Base-by-base conservation (phyloP, 2,113 vertebrate species). In the Halcyon senegalensis region DNA sequence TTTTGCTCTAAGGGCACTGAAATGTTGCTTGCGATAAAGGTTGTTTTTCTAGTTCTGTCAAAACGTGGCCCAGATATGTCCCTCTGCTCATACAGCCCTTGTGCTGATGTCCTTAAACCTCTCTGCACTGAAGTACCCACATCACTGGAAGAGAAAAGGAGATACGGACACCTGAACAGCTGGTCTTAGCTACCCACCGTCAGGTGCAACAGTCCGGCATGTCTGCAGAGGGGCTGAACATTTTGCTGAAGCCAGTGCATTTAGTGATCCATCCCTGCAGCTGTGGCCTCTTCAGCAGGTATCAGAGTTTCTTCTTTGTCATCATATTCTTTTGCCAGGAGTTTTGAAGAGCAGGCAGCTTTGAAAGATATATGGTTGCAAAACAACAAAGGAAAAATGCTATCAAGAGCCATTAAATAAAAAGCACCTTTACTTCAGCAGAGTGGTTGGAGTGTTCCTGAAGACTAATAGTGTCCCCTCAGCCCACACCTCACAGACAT, bases 121-220 rank as follows among this genome's bases (percentile, higher is more conserved):
- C 30, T 62, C 41, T 64, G 63, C 56, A 21, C 37, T 50, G 43
- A 46, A 63, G 37, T 60, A 6, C 74, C n/a, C 58, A 79, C 62
- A 17, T 67, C 66, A 4, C 58, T 79, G 48, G 46, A 55, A 74
- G 66, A 82, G 74, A 31, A 69, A 63, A 63, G 58, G 75, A 87
- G 86, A 46, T 59, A 35, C 10, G 1, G 7, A 23, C 46, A 58
- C 79, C 66, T 51, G 70, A 72, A 23, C 79, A 88, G 75, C 91
- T 90, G 75, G n/a, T 59, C 13, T n/a, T 60, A 21, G 50, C 76
- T 84, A 39, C 63, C 0, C 0, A 59, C 83, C 62, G 4, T 48
- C 1, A 0, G 50, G 31, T 53, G 68, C 31, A 2, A 17, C 0
- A 1, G 18, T 43, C 75, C 30, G 2, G 39, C 0, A 0, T 10